These are phyloP conservation scores for Heliconius melpomene DNA, from an alignment of 1,140 invertebrate genomes.

Conservation along the genomic window DNA sequence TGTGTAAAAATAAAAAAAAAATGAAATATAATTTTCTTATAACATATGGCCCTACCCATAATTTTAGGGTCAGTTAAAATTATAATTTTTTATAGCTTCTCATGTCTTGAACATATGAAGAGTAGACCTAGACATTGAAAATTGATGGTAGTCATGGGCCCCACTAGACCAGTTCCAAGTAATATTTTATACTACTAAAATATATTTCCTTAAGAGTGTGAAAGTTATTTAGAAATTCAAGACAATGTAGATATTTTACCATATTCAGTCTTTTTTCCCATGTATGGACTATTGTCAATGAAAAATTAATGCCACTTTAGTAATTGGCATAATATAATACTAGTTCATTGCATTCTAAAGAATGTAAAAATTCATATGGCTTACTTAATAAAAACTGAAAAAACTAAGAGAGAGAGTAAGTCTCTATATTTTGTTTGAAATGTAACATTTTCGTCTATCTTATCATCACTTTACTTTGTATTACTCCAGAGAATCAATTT, in stretches of 20 bases:
- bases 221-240: neutral
- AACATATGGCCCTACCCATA: too few species aligned
- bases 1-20: too few species aligned
- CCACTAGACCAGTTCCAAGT: too few species aligned
- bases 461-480: neutral
- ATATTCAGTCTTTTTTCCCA: neutral
- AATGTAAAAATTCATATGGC: too few species aligned
- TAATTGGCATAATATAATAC: neutral
- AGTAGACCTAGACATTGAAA: neutral
- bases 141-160: neutral
- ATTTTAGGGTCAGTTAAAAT: too few species aligned
- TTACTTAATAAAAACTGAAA: neutral
- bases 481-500: conserved; percentile 1
- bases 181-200: too few species aligned
- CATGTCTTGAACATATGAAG: too few species aligned
- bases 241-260: neutral
- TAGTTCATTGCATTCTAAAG: neutral
- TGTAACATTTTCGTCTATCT: neutral
- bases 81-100: too few species aligned
- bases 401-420: neutral
- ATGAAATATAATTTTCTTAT: too few species aligned
- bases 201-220: neutral
- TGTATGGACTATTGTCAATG: neutral
- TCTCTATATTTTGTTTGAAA: neutral
- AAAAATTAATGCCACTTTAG: neutral